phyloP scores from a whole-genome alignment of 2,888 invertebrate species.

The Acheta domesticus region DNA sequence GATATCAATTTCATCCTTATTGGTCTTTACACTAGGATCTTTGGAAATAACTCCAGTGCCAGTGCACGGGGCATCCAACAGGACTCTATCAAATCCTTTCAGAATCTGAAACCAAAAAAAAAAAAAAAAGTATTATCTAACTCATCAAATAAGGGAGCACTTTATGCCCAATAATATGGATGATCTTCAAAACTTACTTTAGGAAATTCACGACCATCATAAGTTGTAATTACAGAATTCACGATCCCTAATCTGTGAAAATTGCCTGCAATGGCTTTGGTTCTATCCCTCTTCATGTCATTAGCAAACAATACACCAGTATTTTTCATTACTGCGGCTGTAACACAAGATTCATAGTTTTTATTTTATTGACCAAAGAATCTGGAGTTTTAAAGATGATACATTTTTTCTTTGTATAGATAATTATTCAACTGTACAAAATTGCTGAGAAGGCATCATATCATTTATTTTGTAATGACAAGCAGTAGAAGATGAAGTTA shows the following conservation, averaged over 20 bases:
- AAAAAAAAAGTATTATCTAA: neutral
- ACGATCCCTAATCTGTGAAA: conserved; percentile 93
- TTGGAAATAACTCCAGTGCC: conserved; percentile 98
- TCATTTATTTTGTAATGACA: too few relatives aligned
- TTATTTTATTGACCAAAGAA: too few relatives aligned
- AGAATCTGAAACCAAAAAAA: conserved; percentile 56
- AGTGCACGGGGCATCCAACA: conserved; percentile 97
- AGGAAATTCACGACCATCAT: conserved; percentile 86
- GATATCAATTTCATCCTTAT: conserved; percentile 84
- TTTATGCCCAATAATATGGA: neutral
- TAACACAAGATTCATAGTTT: conserved; percentile 27
- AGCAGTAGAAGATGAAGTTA: too few relatives aligned
- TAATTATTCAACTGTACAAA: too few relatives aligned
- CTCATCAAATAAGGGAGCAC: neutral
- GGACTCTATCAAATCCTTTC: conserved; percentile 89
- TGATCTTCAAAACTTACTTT: conserved; percentile 46
- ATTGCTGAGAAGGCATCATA: too few relatives aligned
- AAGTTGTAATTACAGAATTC: conserved; percentile 83
- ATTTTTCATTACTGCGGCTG: conserved; percentile 94
- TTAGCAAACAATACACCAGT: conserved; percentile 95
- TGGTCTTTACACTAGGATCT: conserved; percentile 93
- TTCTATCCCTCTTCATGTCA: conserved; percentile 85
- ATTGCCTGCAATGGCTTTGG: conserved; percentile 92
- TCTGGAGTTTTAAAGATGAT: too few relatives aligned
- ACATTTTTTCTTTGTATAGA: too few relatives aligned